Conservation (phyloP, 2,797 vertebrate genomes). For the Pangasius krempfi region DNA sequence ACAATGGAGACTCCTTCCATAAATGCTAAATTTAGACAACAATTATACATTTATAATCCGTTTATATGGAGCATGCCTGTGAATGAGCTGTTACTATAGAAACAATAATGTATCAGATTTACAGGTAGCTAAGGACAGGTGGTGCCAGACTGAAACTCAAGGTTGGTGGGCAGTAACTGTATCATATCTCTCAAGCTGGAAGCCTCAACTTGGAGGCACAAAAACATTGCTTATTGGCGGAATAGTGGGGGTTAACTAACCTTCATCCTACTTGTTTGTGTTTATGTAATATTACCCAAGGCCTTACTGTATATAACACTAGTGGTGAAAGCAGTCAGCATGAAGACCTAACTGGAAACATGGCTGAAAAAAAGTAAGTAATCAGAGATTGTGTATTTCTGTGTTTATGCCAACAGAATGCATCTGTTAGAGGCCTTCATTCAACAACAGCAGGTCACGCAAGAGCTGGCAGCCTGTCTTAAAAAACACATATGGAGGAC, state of each 20-base stretch:
- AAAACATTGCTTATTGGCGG: background rate
- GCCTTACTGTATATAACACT: background rate
- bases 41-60: background rate
- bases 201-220: background rate
- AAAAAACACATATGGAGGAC: background rate
- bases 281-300: background rate
- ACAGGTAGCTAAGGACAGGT: too few species aligned
- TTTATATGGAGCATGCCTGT: background rate
- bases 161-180: background rate
- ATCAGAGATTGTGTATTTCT: constrained; percentile 18
- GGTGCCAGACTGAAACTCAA: background rate
- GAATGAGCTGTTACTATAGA: background rate
- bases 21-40: background rate
- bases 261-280: background rate
- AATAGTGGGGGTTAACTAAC: background rate
- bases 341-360: background rate
- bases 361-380: background rate
- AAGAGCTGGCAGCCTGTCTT: background rate
- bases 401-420: constrained; percentile 9
- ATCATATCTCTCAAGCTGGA: background rate
- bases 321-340: background rate
- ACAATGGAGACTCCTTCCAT: background rate
- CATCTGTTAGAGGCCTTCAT: constrained; percentile 2
- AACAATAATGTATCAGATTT: background rate
- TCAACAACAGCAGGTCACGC: background rate